Percentiles rank a stretch among this genome's conserved stretches.
Evolutionary conservation across 1,140 invertebrate genomes (phyloP).

Genomic region (Drosophila tsacasi): DNA sequence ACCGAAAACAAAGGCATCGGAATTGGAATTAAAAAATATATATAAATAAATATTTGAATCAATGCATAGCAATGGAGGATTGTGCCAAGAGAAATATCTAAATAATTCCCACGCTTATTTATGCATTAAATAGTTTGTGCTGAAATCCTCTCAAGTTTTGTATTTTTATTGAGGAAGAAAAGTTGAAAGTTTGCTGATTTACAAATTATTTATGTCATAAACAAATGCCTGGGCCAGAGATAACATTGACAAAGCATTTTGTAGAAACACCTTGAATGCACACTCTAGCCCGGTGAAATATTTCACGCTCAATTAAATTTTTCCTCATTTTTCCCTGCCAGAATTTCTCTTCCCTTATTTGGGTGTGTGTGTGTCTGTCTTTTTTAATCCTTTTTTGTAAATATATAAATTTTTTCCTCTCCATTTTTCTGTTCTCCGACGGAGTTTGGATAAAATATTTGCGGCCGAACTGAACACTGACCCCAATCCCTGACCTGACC

Average conservation of each 20-base stretch:
- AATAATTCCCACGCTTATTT: constrained; percentile 24
- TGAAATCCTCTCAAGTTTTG: constrained; percentile 1
- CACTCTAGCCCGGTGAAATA: constrained; percentile 23
- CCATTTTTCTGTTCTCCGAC: constrained; percentile 27
- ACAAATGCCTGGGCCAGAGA: constrained; percentile 13
- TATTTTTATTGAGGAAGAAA: background rate
- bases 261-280: constrained; percentile 25
- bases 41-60: constrained; percentile 3
- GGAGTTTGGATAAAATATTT: constrained; percentile 66
- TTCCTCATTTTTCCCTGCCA: constrained; percentile 30
- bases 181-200: constrained; percentile 29
- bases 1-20: background rate
- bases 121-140: constrained; percentile 17
- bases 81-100: constrained; percentile 11
- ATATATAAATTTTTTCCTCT: constrained; percentile 29
- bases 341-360: background rate
- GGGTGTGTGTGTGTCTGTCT: no score
- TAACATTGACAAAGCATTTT: constrained; percentile 27
- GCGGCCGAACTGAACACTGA: constrained; percentile 63
- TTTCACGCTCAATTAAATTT: constrained; percentile 79
- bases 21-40: background rate
- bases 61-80: background rate
- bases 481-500: constrained; percentile 49
- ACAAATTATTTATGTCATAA: constrained; percentile 44
- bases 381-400: constrained; percentile 48